Base-by-base conservation (phyloP, 2,888 invertebrate genomes). In the Patella caerulea region DNA sequence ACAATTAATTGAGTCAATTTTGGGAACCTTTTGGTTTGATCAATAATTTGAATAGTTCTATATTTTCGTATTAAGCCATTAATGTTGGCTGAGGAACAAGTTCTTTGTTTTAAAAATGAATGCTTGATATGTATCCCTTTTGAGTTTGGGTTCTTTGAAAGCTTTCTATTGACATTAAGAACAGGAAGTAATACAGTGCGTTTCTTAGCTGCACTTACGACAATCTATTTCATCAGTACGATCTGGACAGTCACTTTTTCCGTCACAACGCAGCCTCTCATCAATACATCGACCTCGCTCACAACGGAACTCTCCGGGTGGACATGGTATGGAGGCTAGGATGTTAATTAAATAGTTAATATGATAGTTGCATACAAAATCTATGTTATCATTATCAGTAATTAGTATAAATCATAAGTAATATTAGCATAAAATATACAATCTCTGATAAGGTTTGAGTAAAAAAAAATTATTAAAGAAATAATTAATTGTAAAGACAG, bases 281-380 rank as follows among this genome's bases (percentile, higher is more conserved):
- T 86, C 83, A 56, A 90, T 83, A 81, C 90, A 90, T 15, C 80
- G 75, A 11, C 89, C 89, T 90, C 95, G 95, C 78, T 93, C 93
- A 91, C 96, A 96, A 83, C 94, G 94, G 92, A 95, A 96, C 86
- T 93, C 92, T 86, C 91, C 91, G 81, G 91, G 84, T 12, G 74
- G 77, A 76, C 83, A 83, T 19, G 65, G 65, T 24, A 65, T 24
- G 9, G 65, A 65, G 24, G 65, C 65, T 65, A 65, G 65, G 65
- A 65, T 65, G 65, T 65, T 54, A 72, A 34, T 19, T 45, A 29
- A 59, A 56, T n/a, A 4, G 45, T 45, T 15, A 72, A 52, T 19
- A 72, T 4, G 45, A 52, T 72, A 11, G 52, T 29, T 34, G 52
- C 52, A 72, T 45, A 72, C n/a, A 34, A 34, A 45, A 75, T 19